phyloP scores from a whole-genome alignment of 1,140 invertebrate genomes.

The Pseudomyrmex flavicornis region DNA sequence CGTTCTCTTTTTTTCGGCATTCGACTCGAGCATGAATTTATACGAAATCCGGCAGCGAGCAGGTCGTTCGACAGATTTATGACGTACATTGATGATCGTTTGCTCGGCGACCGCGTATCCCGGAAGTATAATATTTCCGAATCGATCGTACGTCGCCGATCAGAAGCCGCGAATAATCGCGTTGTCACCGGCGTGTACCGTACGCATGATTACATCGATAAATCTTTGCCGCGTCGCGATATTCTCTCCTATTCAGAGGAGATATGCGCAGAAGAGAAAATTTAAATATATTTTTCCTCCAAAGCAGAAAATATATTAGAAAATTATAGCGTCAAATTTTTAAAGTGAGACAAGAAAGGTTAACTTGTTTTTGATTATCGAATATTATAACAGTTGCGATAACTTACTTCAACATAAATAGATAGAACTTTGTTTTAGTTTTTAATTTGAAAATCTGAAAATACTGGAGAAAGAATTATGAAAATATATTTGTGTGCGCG shows the following conservation, averaged over 20 bases:
- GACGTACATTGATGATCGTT: constrained; percentile 71
- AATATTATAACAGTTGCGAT: no score
- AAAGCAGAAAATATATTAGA: background rate
- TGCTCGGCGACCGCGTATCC: constrained; percentile 57
- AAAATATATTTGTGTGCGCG: background rate
- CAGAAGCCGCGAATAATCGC: constrained; percentile 66
- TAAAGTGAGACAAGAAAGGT: no score
- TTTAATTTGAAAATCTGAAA: no score
- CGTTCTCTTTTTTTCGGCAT: constrained; percentile 24
- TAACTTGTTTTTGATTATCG: no score
- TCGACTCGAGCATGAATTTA: constrained; percentile 48
- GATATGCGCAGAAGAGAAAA: background rate
- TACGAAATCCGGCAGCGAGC: constrained; percentile 60
- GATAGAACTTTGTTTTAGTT: no score
- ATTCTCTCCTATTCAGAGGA: background rate
- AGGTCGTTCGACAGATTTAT: constrained; percentile 69
- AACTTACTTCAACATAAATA: no score
- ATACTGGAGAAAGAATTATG: background rate
- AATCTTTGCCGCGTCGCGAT: constrained; percentile 49
- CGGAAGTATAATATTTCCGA: constrained; percentile 72
- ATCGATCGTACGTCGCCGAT: constrained; percentile 70
- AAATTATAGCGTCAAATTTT: no score
- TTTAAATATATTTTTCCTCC: constrained; percentile 12
- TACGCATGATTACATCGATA: constrained; percentile 71
- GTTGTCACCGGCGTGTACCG: constrained; percentile 59